Percentiles rank a stretch among this genome's conserved stretches.
These are phyloP conservation scores for Electrona antarctica DNA, from an alignment of 2,113 vertebrate genomes.

Conservation along the genomic window DNA sequence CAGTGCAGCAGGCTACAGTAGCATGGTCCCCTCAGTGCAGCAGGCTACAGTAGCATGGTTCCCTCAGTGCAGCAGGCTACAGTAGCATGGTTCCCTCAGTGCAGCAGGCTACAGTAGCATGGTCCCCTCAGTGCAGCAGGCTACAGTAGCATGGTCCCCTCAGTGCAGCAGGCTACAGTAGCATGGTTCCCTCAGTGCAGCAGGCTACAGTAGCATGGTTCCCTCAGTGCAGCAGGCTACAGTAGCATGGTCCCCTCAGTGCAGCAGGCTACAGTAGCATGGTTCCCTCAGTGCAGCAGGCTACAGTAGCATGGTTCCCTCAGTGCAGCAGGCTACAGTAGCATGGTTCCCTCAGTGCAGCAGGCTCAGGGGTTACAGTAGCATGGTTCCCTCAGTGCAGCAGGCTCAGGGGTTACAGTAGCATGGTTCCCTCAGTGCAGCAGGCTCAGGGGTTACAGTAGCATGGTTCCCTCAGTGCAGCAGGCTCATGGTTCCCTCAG, in stretches of 20 bases:
- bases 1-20: slow-evolving; percentile 62
- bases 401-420: slow-evolving; percentile 44
- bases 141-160: slow-evolving; percentile 71
- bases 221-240: slow-evolving; percentile 65
- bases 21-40: slow-evolving; percentile 74
- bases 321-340: slow-evolving; percentile 62
- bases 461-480: slow-evolving; percentile 74
- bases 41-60: slow-evolving; percentile 67
- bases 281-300: slow-evolving; percentile 72
- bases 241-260: slow-evolving; percentile 74
- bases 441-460: slow-evolving; percentile 44
- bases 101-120: slow-evolving; percentile 63
- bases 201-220: slow-evolving; percentile 67
- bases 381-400: slow-evolving; percentile 74
- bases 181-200: slow-evolving; percentile 74
- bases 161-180: slow-evolving; percentile 62
- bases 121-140: slow-evolving; percentile 72
- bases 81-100: slow-evolving; percentile 74
- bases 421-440: slow-evolving; percentile 74
- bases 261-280: slow-evolving; percentile 63
- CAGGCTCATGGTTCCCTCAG: slow-evolving; percentile 75
- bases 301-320: slow-evolving; percentile 71
- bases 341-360: slow-evolving; percentile 74
- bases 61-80: slow-evolving; percentile 65
- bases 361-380: slow-evolving; percentile 44